Evolutionary conservation across 2,888 invertebrate species (phyloP).

Genomic region (Blastobasis adustella): DNA sequence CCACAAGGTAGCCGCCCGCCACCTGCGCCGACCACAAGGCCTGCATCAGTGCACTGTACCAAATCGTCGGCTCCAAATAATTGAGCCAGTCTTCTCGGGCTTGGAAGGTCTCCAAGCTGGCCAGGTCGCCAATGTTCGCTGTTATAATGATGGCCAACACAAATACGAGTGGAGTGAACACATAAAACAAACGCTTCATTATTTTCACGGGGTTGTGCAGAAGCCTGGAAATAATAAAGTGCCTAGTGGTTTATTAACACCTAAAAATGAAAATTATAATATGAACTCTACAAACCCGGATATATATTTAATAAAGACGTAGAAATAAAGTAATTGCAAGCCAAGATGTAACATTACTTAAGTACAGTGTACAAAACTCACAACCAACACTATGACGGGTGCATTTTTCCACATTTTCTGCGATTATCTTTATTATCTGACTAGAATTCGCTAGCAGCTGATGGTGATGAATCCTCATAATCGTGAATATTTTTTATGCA

Average conservation of each 20-base stretch:
- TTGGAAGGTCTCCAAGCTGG: constrained; percentile 23
- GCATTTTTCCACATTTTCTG: too few relatives aligned
- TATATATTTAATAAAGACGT: too few relatives aligned
- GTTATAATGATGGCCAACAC: constrained; percentile 27
- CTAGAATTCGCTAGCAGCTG: too few relatives aligned
- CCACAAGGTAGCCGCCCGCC: constrained; percentile 51
- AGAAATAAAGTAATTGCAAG: too few relatives aligned
- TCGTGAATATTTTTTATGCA: too few relatives aligned
- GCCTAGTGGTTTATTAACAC: background rate
- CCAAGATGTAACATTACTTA: too few relatives aligned
- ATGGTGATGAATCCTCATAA: too few relatives aligned
- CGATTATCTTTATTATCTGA: too few relatives aligned
- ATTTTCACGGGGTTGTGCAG: constrained; percentile 50
- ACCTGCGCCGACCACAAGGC: constrained; percentile 48
- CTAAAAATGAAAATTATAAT: constrained; percentile 2
- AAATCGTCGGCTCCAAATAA: constrained; percentile 37
- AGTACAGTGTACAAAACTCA: too few relatives aligned
- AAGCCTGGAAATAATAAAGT: constrained; percentile 31
- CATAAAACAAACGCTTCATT: constrained; percentile 50
- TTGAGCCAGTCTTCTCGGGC: constrained; percentile 30
- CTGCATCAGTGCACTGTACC: constrained; percentile 48
- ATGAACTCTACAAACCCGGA: too few relatives aligned
- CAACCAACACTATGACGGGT: too few relatives aligned
- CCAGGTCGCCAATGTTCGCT: constrained; percentile 26
- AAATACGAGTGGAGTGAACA: constrained; percentile 33